Evolutionary conservation across 2,888 invertebrate genomes (phyloP).

Genomic region (Blomia tropicalis): DNA sequence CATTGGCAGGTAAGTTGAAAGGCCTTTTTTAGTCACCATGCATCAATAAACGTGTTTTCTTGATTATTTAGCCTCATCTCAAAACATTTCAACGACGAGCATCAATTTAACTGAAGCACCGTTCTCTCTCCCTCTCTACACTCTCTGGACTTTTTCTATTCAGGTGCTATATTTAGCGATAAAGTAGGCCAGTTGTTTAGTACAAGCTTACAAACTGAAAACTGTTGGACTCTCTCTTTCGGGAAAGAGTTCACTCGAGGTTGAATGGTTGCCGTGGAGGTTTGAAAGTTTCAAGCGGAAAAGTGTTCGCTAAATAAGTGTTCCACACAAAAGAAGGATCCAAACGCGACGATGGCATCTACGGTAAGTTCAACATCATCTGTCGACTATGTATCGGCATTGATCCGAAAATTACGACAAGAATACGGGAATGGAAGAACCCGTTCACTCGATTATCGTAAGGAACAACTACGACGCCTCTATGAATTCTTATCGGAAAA

Average conservation of each 20-base stretch:
- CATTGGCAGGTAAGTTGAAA: too few relatives aligned
- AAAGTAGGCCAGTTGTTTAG: constrained; percentile 11
- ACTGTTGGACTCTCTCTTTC: background rate
- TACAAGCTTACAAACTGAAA: background rate
- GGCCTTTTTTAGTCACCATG: too few relatives aligned
- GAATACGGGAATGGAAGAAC: constrained; percentile 60
- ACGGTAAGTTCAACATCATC: background rate
- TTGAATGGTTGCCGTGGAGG: too few relatives aligned
- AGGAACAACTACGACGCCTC: constrained; percentile 58
- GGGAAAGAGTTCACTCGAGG: background rate
- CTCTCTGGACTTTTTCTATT: too few relatives aligned
- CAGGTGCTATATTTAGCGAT: constrained; percentile 1
- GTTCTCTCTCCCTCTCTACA: too few relatives aligned
- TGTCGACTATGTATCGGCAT: background rate
- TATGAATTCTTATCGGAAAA: constrained; percentile 65
- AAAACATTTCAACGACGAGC: too few relatives aligned
- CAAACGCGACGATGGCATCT: background rate
- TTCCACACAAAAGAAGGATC: background rate
- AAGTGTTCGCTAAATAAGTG: too few relatives aligned
- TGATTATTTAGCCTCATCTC: too few relatives aligned
- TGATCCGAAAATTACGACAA: background rate
- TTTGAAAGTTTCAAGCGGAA: too few relatives aligned
- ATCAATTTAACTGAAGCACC: too few relatives aligned
- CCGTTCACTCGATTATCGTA: constrained; percentile 59
- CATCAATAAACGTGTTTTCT: too few relatives aligned